Evolutionary conservation across 2,113 vertebrate genomes (phyloP).

Genomic region (Xiphophorus hellerii): DNA sequence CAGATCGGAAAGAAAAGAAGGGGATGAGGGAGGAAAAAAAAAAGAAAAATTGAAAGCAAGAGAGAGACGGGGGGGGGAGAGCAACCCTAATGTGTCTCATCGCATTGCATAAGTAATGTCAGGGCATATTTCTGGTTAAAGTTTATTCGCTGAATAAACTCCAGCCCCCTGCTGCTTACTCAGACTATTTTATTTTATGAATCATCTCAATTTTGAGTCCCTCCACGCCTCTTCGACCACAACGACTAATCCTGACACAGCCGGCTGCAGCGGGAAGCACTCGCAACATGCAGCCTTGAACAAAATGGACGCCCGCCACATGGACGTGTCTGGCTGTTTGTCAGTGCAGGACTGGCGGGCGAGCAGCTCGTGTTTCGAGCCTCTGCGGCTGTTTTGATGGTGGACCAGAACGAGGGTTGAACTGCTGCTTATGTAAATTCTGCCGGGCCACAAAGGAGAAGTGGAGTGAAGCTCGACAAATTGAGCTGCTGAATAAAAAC

Average conservation of each 20-base stretch:
- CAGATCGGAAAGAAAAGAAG: slow-evolving; percentile 2
- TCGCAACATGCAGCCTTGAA: slow-evolving; percentile 50
- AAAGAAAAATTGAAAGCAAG: background rate
- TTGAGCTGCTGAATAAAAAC: too few species aligned
- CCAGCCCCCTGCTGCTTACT: slow-evolving; percentile 46
- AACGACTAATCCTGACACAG: slow-evolving; percentile 65
- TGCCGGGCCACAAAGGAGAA: background rate
- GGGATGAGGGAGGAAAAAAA: slow-evolving; percentile 2
- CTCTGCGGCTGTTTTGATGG: slow-evolving; percentile 35
- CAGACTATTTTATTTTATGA: slow-evolving; percentile 35
- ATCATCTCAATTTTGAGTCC: slow-evolving; percentile 46
- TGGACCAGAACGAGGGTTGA: background rate
- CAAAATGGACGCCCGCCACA: slow-evolving; percentile 55
- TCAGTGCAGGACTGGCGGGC: slow-evolving; percentile 47
- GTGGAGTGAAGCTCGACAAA: background rate
- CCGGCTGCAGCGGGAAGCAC: slow-evolving; percentile 49
- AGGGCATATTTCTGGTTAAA: slow-evolving; percentile 42
- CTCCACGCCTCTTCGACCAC: slow-evolving; percentile 55
- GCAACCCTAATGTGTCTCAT: slow-evolving; percentile 12
- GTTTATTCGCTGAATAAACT: slow-evolving; percentile 55
- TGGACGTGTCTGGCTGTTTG: slow-evolving; percentile 32
- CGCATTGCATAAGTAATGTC: slow-evolving; percentile 5
- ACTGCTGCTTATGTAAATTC: background rate
- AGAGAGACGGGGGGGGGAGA: background rate
- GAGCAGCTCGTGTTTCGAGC: slow-evolving; percentile 38